Conservation (phyloP, 2,797 vertebrate genomes). For the Muscicapa comitata region DNA sequence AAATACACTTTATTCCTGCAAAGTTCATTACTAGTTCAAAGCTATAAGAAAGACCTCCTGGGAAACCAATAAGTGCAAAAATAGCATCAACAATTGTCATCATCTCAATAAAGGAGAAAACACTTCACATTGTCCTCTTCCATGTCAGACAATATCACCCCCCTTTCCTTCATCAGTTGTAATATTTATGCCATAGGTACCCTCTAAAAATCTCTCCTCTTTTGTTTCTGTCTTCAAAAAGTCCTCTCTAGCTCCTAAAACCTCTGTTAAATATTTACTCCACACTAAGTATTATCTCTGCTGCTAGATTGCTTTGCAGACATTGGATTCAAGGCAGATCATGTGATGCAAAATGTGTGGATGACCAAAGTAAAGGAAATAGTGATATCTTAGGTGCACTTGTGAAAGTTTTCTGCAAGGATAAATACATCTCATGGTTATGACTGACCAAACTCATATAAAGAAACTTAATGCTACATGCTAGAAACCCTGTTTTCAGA, state of each 20-base stretch:
- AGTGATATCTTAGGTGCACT: neutral
- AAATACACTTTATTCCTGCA: neutral
- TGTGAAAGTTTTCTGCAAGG: neutral
- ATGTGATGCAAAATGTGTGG: neutral
- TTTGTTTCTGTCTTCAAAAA: neutral
- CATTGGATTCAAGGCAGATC: neutral
- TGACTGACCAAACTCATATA: neutral
- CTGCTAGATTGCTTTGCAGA: neutral
- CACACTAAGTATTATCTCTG: neutral
- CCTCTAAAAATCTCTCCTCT: neutral
- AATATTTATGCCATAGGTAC: neutral
- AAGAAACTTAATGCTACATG: neutral
- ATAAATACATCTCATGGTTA: neutral
- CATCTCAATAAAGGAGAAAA: neutral
- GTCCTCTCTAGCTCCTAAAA: neutral
- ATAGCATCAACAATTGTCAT: neutral
- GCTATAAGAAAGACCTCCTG: neutral
- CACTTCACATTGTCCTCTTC: neutral
- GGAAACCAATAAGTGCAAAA: neutral
- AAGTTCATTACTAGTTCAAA: neutral
- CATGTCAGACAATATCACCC: neutral
- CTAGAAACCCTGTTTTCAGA: neutral
- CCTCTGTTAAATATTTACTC: neutral
- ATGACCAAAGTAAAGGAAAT: neutral
- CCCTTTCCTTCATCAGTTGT: neutral